Base-by-base conservation (phyloP, 2,113 vertebrate species). In the Xenopus borealis region DNA sequence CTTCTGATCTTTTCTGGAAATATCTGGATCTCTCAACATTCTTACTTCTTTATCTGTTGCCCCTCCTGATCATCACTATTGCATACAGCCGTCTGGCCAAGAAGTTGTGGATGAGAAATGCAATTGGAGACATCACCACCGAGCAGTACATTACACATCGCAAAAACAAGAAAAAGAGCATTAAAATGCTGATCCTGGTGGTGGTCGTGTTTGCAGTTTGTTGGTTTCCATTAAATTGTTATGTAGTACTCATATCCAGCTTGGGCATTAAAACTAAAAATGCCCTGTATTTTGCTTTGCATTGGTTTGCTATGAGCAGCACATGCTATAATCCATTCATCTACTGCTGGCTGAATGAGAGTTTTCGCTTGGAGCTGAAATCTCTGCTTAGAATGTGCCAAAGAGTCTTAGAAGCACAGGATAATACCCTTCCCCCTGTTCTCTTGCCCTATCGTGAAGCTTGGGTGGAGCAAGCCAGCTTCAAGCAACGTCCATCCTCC, bases 171-270 rank as follows among this genome's bases (percentile, higher is more conserved):
- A 87, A 83, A 80, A 88, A 78, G 64, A 88, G 80, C 73, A 79
- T 87, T 78, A 88, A 85, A 78, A 86, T 88, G 85, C 62, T 88
- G 71, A 6, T 83, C 72, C 40, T 88, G 81, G 84, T 88, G 62
- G 84, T 88, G 78, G 84, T 86, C 64, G 86, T 86, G 10, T 88
- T 88, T 69, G 86, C 84, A 0, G 71, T 88, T 23, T 88, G 87
- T 80, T 87, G 84, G 85, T 85, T 88, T 53, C 83, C 85, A 0
- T 79, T 88, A 63, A 87, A 86, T 71, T 86, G 85, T 75, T 88
- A 86, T 0, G 81, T 86, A 30, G 81, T 88, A 23, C 87, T 88
- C 46, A 82, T 88, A 75, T 88, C 86, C 70, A 88, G 84, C 1
- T 80, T 86, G 1, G 81, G 80, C 52, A 85, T 88, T 72, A 78